Base-by-base conservation (phyloP, 2,888 invertebrate species). In the Seira sanloemensis region DNA sequence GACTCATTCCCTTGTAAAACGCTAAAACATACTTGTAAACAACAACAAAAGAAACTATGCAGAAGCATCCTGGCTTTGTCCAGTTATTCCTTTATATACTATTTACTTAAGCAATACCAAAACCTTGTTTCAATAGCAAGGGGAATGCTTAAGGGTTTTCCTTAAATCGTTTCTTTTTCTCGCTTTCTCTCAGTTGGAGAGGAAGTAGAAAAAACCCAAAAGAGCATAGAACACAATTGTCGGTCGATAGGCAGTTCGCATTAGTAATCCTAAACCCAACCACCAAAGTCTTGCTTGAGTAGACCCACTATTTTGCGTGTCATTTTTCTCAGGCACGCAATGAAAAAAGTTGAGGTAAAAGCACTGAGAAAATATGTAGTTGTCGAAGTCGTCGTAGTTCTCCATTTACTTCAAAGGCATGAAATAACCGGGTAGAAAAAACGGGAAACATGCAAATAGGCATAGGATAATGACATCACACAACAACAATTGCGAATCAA, bases 381-480 rank as follows among this genome's bases (percentile, higher is more conserved):
- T n/a, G 24, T 74, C 62, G 73, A 54, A 73, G 24, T 24, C 37
- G 26, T 26, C 72, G 27, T 67, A 62, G 12, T 71, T 19, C 50
- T 73, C 16, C 54, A 72, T 18, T 16, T 24, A n/a, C 50, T 16
- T 69, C 21, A 50, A n/a, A 50, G 66, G 66, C n/a, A 16, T 25
- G 25, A 67, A 69, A 80, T 27, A 68, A 80, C 62, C 58, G 58
- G 66, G 74, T 75, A 73, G 75, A 54, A 80, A 37, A 24, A 21
- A 68, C n/a, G 12, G 67, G 65, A 74, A 72, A 25, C 68, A 79
- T 78, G 67, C 66, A 68, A 72, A 66, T 72, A 75, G 65, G 76
- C 18, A 68, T 9, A 81, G 75, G 81, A 81, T 81, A 76, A 81
- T 81, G 76, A 81, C 76, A 81, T 66, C 54, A 68, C 26, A 37